Percentiles rank a stretch among this genome's conserved stretches.
Evolutionary conservation across 2,797 vertebrate species (phyloP).

Genomic region (Eupleurogrammus muticus): DNA sequence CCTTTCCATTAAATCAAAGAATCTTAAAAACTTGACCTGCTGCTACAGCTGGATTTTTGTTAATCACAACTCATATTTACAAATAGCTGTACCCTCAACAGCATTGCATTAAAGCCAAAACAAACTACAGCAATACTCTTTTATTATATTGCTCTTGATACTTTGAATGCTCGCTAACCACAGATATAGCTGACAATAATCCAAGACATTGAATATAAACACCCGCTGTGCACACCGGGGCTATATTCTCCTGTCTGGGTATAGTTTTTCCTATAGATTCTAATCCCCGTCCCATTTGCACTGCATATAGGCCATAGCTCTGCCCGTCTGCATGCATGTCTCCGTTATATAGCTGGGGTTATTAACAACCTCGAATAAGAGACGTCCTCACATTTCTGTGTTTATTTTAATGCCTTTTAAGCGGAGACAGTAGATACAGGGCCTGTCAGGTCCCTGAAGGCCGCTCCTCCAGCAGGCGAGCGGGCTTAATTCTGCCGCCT

Average conservation of each 20-base stretch:
- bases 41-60: not conserved
- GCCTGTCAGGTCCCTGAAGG: constrained; percentile 36
- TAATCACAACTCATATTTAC: not conserved
- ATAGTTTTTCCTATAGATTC: constrained; percentile 46
- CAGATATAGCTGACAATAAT: constrained; percentile 34
- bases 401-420: constrained; percentile 75
- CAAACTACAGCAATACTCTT: not conserved
- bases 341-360: constrained; percentile 53
- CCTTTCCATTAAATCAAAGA: not conserved
- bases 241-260: constrained; percentile 32
- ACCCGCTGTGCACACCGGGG: constrained; percentile 14
- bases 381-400: constrained; percentile 65
- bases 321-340: constrained; percentile 54
- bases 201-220: constrained; percentile 35
- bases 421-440: constrained; percentile 45
- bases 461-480: constrained; percentile 44
- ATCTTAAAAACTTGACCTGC: not conserved
- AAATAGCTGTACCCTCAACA: not conserved
- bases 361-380: constrained; percentile 68
- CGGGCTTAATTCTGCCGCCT: constrained; percentile 41
- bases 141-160: constrained; percentile 22
- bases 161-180: constrained; percentile 26
- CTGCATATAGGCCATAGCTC: constrained; percentile 36
- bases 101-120: not conserved
- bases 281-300: constrained; percentile 34